phyloP scores from a whole-genome alignment of 2,888 invertebrate species.

The Eristalis arbustorum region DNA sequence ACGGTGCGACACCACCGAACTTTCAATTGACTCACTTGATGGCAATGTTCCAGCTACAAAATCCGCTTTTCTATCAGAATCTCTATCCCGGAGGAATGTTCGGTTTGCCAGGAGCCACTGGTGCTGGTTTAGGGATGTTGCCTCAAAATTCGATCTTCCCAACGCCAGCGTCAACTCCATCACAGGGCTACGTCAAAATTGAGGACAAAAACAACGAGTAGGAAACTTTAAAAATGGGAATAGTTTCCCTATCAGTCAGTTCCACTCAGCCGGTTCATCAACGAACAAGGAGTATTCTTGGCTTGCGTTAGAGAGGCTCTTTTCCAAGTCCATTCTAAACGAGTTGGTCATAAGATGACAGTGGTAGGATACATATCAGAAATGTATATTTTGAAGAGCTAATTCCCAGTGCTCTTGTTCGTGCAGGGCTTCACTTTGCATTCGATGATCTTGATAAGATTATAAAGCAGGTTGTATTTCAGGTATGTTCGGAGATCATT shows the following conservation, averaged over 20 bases:
- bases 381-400: too few relatives aligned
- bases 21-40: constrained; percentile 78
- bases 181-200: constrained; percentile 29
- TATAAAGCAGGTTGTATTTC: too few relatives aligned
- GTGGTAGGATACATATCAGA: too few relatives aligned
- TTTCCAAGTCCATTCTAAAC: too few relatives aligned
- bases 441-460: too few relatives aligned
- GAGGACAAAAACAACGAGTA: constrained; percentile 55
- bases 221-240: neutral
- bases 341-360: too few relatives aligned
- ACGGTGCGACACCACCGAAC: constrained; percentile 74
- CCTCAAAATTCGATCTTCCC: constrained; percentile 70
- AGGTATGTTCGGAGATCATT: too few relatives aligned
- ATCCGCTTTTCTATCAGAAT: constrained; percentile 79
- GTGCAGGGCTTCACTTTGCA: too few relatives aligned
- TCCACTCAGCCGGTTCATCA: neutral
- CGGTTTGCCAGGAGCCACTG: constrained; percentile 58
- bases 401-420: too few relatives aligned
- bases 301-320: neutral
- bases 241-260: neutral
- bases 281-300: neutral
- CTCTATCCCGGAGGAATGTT: constrained; percentile 76
- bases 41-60: constrained; percentile 78
- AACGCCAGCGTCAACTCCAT: constrained; percentile 51
- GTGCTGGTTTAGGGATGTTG: constrained; percentile 24